Base-by-base conservation (phyloP, 2,797 vertebrate species). In the Liasis olivaceus region DNA sequence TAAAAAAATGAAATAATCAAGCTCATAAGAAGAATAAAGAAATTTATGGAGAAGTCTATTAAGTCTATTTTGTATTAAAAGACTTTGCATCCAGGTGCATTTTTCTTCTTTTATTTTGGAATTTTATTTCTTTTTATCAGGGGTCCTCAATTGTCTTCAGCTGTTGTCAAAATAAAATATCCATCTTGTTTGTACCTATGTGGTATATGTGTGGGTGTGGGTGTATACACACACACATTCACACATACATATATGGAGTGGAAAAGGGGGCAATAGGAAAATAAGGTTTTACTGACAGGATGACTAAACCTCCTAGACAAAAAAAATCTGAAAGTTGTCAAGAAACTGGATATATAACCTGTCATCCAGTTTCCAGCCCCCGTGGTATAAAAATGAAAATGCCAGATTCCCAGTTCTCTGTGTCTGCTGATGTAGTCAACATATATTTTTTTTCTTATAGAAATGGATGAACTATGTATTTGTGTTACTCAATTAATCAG, bases 281-380 rank as follows among this genome's bases (percentile, higher is more conserved):
- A 28, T 6, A 24, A 31, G 28, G 20, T 47, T 91, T 56, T 91
- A 14, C 13, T 87, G 84, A 24, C 15, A 42, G 28, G 3, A 4
- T 7, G 64, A 15, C 15, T 93, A 90, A 91, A 93, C 56, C 24
- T 14, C 51, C 24, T 90, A 91, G 81, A 91, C 20, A n/a, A 58
- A 93, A 26, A 93, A 91, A 95, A 72, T 59, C 7, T 7, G 58
- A 92, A 72, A 91, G 88, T n/a, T 85, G 93, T 90, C 47, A 66
- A 77, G 62, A 66, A 90, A 89, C 17, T 88, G 47, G 7, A 69
- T 89, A 59, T 90, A 86, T 81, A 12, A 0, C 0, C 88, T 66
- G 88, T n/a, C 62, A 91, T 91, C 90, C 62, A 93, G 87, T 31
- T 15, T 88, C n/a, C 93, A 36, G 85, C 28, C 54, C 31, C 90